Percentiles rank a stretch among this genome's conserved stretches.
These are phyloP conservation scores for Rhamnusium bicolor DNA, from an alignment of 2,888 invertebrate species.

Conservation along the genomic window DNA sequence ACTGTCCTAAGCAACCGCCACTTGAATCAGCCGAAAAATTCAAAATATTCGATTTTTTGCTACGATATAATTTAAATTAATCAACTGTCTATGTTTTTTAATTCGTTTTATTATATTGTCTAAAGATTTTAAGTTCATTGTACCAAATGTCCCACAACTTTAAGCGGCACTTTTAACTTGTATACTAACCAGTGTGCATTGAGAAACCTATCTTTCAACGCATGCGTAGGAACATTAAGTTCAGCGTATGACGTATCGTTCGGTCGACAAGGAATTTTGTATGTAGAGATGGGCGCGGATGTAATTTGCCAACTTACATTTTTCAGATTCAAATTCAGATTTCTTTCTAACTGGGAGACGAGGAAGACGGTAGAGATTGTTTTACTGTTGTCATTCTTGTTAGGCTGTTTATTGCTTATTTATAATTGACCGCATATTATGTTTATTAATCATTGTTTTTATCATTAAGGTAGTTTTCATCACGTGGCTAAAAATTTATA, in stretches of 20 bases:
- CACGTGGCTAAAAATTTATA: no score
- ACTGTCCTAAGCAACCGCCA: constrained; percentile 21
- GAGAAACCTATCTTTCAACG: constrained; percentile 55
- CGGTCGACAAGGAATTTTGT: constrained; percentile 55
- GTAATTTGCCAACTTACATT: not conserved
- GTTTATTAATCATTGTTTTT: not conserved
- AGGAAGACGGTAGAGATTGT: constrained; percentile 11
- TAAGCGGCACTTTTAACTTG: constrained; percentile 57
- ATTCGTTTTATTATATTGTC: constrained; percentile 37
- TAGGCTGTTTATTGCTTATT: not conserved
- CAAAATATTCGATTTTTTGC: constrained; percentile 22
- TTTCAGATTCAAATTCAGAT: constrained; percentile 25
- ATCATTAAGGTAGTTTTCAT: no score
- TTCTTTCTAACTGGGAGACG: not conserved
- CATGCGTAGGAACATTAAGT: constrained; percentile 51
- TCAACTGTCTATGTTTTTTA: not conserved
- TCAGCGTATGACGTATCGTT: constrained; percentile 44
- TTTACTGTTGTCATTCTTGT: not conserved
- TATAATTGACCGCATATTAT: not conserved
- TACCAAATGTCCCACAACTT: constrained; percentile 55
- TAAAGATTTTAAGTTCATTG: constrained; percentile 55
- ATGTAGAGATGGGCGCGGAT: constrained; percentile 58
- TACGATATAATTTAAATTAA: constrained; percentile 1
- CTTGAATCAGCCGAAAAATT: not conserved
- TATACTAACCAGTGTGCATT: constrained; percentile 57